Evolutionary conservation across 2,888 invertebrate species (phyloP), one percentile per base, ranked within the genome.

Genomic region (Lasioglossum morio): DNA sequence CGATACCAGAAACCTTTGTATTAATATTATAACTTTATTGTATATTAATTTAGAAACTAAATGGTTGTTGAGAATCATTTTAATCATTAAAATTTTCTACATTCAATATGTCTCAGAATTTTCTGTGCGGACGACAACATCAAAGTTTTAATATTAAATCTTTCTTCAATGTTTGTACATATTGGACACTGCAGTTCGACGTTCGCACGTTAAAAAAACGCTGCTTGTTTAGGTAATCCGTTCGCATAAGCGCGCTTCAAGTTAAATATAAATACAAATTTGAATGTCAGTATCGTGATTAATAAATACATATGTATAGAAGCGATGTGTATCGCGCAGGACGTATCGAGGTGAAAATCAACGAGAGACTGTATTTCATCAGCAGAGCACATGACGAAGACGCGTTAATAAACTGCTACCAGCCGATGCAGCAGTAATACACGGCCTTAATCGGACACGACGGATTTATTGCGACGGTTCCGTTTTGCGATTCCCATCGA

Each of bases 391-490:
- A n/a, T 70, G 80, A 70, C 69, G 66, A 69, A 75, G 72, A 53
- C 70, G 37, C 46, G 37, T 46, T 48, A 48, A 79, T 63, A 75
- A 75, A 74, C 40, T 72, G 72, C 43, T 43, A 30, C 27, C 43
- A 72, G 43, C 43, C 72, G 72, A 46, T 27, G n/a, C 37, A 12
- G 53, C n/a, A 19, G 53, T 70, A 46, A 53, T 78, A 40, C 66
- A 83, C 63, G 27, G 43, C n/a, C 37, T 60, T n/a, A 76, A 79
- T 83, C 57, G 37, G n/a, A 74, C 27, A 27, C n/a, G 53, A 34
- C 34, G 48, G 69, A 77, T 76, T 84, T 66, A 66, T 72, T 63
- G 53, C 53, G 10, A 78, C 70, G 34, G 3, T 72, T 37, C 66
- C 53, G 66, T 72, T 73, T 19, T 40, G 8, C 12, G 34, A 77